These are phyloP conservation scores for Euspilapteryx auroguttella DNA, from an alignment of 2,888 invertebrate species.

Conservation along the genomic window DNA sequence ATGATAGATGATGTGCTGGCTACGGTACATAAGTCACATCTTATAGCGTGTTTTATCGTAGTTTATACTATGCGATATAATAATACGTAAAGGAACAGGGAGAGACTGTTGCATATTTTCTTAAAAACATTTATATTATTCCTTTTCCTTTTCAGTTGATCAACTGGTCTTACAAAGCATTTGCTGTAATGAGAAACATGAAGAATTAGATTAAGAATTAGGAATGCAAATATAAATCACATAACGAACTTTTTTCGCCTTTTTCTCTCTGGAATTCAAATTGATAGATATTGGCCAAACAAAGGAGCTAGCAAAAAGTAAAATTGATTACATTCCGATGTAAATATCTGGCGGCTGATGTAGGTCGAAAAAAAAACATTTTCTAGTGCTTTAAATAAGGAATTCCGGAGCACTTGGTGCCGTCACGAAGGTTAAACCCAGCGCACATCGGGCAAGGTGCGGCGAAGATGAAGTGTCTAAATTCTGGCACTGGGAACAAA, in stretches of 20 bases:
- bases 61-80: too few species aligned
- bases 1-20: too few species aligned
- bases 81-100: too few species aligned
- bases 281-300: slow-evolving; percentile 13
- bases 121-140: slow-evolving; percentile 4
- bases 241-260: background rate
- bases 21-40: too few species aligned
- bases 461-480: too few species aligned
- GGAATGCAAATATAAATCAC: background rate
- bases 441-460: too few species aligned
- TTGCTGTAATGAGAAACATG: slow-evolving; percentile 51
- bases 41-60: too few species aligned
- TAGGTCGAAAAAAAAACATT: slow-evolving; percentile 26
- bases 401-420: too few species aligned
- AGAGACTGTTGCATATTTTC: too few species aligned
- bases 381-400: slow-evolving; percentile 19
- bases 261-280: slow-evolving; percentile 6
- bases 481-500: too few species aligned
- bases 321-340: slow-evolving; percentile 28
- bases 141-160: slow-evolving; percentile 36
- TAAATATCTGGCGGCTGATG: slow-evolving; percentile 20
- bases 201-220: slow-evolving; percentile 24
- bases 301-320: slow-evolving; percentile 13
- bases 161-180: slow-evolving; percentile 56
- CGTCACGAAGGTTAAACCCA: too few species aligned